phyloP scores from a whole-genome alignment of 2,888 invertebrate species.

The Lithophane socia region DNA sequence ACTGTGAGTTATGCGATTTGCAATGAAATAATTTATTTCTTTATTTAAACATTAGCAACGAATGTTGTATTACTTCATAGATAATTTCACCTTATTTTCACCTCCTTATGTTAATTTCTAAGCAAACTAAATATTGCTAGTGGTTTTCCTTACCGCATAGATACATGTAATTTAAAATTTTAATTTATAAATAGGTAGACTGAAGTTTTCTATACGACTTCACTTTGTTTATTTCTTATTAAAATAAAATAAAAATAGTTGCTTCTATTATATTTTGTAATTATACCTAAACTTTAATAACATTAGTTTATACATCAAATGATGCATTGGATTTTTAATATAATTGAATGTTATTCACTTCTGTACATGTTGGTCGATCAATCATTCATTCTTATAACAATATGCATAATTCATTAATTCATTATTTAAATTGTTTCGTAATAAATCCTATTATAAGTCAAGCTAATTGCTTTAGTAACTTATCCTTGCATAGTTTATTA shows the following conservation, averaged over 20 bases:
- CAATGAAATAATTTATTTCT: not conserved
- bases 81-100: not conserved
- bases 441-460: constrained; percentile 13
- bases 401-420: constrained; percentile 22
- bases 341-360: constrained; percentile 8
- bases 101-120: not conserved
- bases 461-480: constrained; percentile 34
- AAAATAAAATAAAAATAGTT: not conserved
- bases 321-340: not conserved
- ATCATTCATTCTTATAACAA: constrained; percentile 32
- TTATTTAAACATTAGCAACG: not conserved
- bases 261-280: not conserved
- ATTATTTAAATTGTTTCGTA: constrained; percentile 22
- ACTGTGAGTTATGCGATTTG: no score
- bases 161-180: not conserved
- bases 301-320: not conserved
- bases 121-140: not conserved
- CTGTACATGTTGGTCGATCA: constrained; percentile 2
- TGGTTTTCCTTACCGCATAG: not conserved
- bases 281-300: not conserved
- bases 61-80: not conserved
- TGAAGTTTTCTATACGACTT: not conserved
- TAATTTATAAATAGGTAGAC: not conserved
- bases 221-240: not conserved
- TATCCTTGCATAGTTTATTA: constrained; percentile 31